Percentiles rank a stretch among this genome's conserved stretches.
phyloP scores from a whole-genome alignment of 2,888 invertebrate species.

The Patella depressa region DNA sequence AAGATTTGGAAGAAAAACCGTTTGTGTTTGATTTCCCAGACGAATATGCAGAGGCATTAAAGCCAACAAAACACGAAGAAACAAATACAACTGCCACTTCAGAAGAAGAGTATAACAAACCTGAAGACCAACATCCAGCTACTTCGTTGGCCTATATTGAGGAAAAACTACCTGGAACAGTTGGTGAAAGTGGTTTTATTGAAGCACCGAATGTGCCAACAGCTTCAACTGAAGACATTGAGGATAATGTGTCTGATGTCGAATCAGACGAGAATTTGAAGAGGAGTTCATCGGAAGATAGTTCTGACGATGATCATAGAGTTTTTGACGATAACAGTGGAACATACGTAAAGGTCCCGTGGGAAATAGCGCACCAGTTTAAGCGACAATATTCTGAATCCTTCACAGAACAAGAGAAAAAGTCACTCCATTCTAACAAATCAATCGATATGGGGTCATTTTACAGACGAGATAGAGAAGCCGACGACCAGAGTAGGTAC shows the following conservation, averaged over 20 bases:
- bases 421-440: slow-evolving; percentile 40
- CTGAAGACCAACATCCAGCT: neutral
- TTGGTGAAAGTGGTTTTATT: slow-evolving; percentile 2
- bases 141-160: neutral
- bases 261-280: slow-evolving; percentile 15
- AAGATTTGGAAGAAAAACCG: slow-evolving; percentile 57
- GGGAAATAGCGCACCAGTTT: slow-evolving; percentile 63
- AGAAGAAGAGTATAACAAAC: neutral
- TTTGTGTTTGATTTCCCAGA: slow-evolving; percentile 54
- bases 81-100: neutral
- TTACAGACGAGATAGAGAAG: slow-evolving; percentile 46
- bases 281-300: slow-evolving; percentile 39
- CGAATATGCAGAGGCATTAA: slow-evolving; percentile 26
- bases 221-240: slow-evolving; percentile 13
- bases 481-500: neutral
- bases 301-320: slow-evolving; percentile 52
- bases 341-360: slow-evolving; percentile 48
- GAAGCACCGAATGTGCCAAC: neutral
- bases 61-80: neutral
- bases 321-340: slow-evolving; percentile 65
- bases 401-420: slow-evolving; percentile 53
- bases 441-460: slow-evolving; percentile 62
- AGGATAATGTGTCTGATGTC: slow-evolving; percentile 7
- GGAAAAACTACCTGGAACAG: neutral
- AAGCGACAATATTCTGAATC: slow-evolving; percentile 63